Percentiles rank a stretch among this genome's conserved stretches.
Conservation (phyloP, 2,113 vertebrate species). For the Potamarius usumacintae region DNA sequence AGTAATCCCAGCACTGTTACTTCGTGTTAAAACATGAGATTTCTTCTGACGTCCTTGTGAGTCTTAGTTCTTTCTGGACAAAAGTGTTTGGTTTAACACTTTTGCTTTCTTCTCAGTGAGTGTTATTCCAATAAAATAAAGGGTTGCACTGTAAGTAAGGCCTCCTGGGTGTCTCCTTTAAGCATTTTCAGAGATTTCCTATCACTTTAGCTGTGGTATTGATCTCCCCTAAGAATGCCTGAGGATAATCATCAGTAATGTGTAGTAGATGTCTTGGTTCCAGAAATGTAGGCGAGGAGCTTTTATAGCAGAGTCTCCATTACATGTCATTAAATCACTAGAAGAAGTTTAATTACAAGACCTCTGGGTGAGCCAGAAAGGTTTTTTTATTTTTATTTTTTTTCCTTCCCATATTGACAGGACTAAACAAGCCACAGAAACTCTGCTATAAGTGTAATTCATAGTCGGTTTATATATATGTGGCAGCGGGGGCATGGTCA, state of each 20-base stretch:
- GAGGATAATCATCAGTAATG: constrained; percentile 36
- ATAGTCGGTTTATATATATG: not conserved
- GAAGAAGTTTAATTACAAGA: not conserved
- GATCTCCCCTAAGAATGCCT: constrained; percentile 23
- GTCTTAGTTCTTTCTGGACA: not conserved
- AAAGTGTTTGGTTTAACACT: not conserved
- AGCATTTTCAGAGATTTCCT: constrained; percentile 53
- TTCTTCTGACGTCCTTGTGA: not conserved
- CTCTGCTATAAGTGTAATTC: not conserved
- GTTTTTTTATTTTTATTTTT: not conserved
- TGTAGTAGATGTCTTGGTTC: constrained; percentile 17
- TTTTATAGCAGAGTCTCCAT: constrained; percentile 12
- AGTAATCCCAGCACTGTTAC: not conserved
- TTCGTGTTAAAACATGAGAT: not conserved
- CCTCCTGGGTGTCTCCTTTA: constrained; percentile 24
- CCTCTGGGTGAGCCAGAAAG: not conserved
- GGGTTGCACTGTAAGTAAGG: constrained; percentile 42
- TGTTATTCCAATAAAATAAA: constrained; percentile 32
- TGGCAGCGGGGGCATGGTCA: no score
- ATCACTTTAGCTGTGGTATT: constrained; percentile 43
- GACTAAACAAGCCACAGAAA: not conserved
- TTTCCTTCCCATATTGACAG: not conserved
- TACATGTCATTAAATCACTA: constrained; percentile 8
- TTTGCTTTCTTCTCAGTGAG: constrained; percentile 6
- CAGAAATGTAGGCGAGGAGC: not conserved